Evolutionary conservation across 1,140 invertebrate species (phyloP).

Genomic region (Drosophila truncata): DNA sequence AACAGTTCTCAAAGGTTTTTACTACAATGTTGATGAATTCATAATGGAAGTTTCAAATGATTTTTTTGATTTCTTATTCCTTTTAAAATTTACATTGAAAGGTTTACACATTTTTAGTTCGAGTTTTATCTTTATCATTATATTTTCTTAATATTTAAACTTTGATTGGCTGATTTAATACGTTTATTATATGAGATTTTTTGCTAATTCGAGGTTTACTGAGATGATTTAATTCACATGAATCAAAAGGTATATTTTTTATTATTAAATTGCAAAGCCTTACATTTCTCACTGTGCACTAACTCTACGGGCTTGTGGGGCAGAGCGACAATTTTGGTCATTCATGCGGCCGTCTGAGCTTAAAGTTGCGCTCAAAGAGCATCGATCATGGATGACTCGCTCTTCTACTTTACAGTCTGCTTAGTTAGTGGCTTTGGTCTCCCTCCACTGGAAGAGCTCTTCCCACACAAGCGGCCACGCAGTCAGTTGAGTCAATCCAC

Average conservation of each 20-base stretch:
- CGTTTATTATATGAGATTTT: background rate
- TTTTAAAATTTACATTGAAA: too few relatives aligned
- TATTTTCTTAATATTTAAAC: background rate
- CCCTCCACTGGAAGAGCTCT: constrained; percentile 11
- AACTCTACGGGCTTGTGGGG: constrained; percentile 1
- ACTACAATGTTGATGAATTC: background rate
- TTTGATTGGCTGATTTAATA: background rate
- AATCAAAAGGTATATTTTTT: background rate
- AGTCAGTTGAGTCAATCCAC: constrained; percentile 5
- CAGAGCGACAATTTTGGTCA: constrained; percentile 53
- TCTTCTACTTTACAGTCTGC: constrained; percentile 13
- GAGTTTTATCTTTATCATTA: too few relatives aligned
- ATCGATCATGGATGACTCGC: background rate
- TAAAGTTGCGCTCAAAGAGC: constrained; percentile 16
- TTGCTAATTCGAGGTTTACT: background rate
- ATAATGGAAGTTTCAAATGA: background rate
- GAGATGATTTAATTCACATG: background rate
- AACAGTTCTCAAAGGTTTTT: background rate
- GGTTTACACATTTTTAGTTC: too few relatives aligned
- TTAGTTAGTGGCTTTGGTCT: constrained; percentile 1
- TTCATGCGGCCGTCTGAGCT: constrained; percentile 38
- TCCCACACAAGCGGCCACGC: constrained; percentile 32
- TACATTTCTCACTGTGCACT: constrained; percentile 14
- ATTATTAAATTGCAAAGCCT: background rate
- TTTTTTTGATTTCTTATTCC: too few relatives aligned